Percentiles rank a stretch among this genome's conserved stretches.
Evolutionary conservation across 2,888 invertebrate genomes (phyloP).

Genomic region (Dusona sp.): DNA sequence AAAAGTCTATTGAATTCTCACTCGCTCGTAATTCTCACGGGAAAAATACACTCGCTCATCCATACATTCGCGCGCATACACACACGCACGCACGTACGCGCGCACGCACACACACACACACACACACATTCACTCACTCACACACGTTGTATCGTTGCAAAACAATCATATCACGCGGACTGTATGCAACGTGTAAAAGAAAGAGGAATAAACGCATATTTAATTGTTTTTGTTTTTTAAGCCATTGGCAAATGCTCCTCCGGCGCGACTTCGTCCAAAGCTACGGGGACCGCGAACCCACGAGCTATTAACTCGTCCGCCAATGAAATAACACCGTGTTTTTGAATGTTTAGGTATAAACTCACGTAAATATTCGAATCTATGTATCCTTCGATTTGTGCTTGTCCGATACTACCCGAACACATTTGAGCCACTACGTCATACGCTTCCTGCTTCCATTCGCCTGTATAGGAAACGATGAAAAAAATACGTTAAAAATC

Average conservation of each 20-base stretch:
- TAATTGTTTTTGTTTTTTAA: conserved; percentile 37
- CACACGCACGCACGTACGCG: conserved; percentile 34
- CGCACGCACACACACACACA: conserved; percentile 36
- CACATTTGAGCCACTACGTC: conserved; percentile 92
- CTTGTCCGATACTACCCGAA: conserved; percentile 93
- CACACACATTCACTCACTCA: conserved; percentile 30
- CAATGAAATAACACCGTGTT: conserved; percentile 93
- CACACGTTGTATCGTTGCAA: conserved; percentile 38
- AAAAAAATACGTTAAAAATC: conserved; percentile 47
- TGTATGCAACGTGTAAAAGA: conserved; percentile 53
- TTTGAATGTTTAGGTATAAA: conserved; percentile 92
- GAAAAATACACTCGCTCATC: conserved; percentile 45
- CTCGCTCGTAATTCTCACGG: conserved; percentile 55
- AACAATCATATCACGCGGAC: conserved; percentile 62
- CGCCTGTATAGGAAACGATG: conserved; percentile 85
- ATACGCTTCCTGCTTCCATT: conserved; percentile 92
- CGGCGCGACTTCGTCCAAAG: conserved; percentile 76
- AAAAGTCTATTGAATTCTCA: conserved; percentile 35
- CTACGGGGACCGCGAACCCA: conserved; percentile 92
- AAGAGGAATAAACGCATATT: conserved; percentile 32
- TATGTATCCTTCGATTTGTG: conserved; percentile 94
- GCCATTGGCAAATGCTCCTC: conserved; percentile 69
- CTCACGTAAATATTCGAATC: conserved; percentile 91
- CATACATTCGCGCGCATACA: conserved; percentile 59
- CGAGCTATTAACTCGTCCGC: conserved; percentile 94